Evolutionary conservation across 2,113 vertebrate species (phyloP), one percentile per base, ranked within the genome.

Genomic region (Edolisoma coerulescens): DNA sequence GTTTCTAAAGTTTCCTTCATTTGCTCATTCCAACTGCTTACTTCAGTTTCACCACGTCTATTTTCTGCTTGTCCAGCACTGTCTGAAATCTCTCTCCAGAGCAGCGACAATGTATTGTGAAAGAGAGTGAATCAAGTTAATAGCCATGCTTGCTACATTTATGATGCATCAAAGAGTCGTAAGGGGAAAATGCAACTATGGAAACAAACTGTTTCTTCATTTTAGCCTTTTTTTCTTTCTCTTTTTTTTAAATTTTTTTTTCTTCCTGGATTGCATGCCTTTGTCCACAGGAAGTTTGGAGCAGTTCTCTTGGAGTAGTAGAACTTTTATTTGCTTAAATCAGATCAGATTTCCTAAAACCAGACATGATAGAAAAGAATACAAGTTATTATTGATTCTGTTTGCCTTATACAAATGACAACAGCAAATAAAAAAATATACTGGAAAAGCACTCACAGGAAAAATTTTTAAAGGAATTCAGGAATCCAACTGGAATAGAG

Each of bases 101-200:
- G 67, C 49, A 89, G 39, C 0, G 0, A 79, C 52, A 44, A 41
- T 4, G 33, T 20, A 67, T n/a, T 67, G n/a, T 47, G 65, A 91
- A 81, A 85, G 63, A 85, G n/a, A 67, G 8, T 68, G 56, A 94
- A 94, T 88, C 77, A 91, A 93, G 69, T 71, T 68, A 93, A 89
- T 76, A 87, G 75, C 71, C 2, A 3, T 13, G 22, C n/a, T 79
- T 4, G 1, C 37, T 67, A 61, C 61, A 69, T 85, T 95, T 93
- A 91, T 70, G 63, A 82, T 59, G 33, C 77, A 81, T 77, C 60
- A 27, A 93, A 94, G 65, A 79, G 44, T 32, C 24, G 16, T 65
- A 86, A 76, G 52, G 65, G 63, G 32, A 73, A 94, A 89, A 88
- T 57, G 49, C 33, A 95, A 53, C 84, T 88, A 77, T 19, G 21